Conservation (phyloP, 2,113 vertebrate genomes). For the Pollachius pollachius region DNA sequence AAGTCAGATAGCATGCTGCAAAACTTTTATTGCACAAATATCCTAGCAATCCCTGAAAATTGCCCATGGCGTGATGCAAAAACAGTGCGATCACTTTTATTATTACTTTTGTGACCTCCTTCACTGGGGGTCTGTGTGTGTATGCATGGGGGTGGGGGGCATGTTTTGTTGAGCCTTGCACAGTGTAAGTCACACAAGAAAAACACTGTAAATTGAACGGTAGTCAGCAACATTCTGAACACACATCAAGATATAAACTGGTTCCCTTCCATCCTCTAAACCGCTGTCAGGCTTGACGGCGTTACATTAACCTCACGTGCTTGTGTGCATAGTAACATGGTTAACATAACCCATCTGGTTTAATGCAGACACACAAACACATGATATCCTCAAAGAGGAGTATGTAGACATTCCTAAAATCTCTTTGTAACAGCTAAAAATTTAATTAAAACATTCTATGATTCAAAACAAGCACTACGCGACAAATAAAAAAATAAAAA, state of each 20-base stretch:
- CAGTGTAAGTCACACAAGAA: not conserved
- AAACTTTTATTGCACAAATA: too few relatives aligned
- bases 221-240: not conserved
- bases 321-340: slow-evolving; percentile 10
- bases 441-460: not conserved
- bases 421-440: slow-evolving; percentile 33
- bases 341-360: not conserved
- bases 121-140: too few relatives aligned
- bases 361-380: not conserved
- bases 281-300: too few relatives aligned
- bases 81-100: too few relatives aligned
- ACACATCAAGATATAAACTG: slow-evolving; percentile 1
- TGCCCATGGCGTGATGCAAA: too few relatives aligned
- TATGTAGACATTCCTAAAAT: slow-evolving; percentile 3
- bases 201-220: too few relatives aligned
- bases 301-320: slow-evolving; percentile 1
- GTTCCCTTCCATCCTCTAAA: too few relatives aligned
- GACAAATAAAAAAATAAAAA: slow-evolving; percentile 13
- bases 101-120: too few relatives aligned
- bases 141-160: too few relatives aligned
- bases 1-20: too few relatives aligned
- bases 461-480: not conserved
- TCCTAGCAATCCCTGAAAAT: too few relatives aligned
- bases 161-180: not conserved
- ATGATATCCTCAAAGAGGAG: not conserved